These are phyloP conservation scores for Tupaia chinensis DNA, from an alignment of 2,113 vertebrate genomes.

Conservation along the genomic window DNA sequence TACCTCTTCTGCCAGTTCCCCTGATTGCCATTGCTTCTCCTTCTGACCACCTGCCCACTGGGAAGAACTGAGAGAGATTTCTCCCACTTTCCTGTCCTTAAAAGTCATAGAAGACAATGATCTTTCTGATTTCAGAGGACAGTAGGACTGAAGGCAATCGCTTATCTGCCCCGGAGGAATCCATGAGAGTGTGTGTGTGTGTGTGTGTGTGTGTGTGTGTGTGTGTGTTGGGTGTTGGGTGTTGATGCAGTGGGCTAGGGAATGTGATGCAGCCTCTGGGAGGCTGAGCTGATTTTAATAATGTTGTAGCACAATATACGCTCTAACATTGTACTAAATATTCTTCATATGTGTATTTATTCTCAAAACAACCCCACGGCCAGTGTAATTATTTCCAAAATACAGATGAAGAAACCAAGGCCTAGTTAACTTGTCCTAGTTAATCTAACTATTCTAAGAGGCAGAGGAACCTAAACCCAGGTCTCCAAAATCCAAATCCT, in stretches of 20 bases:
- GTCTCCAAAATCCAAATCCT: background rate
- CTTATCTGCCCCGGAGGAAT: background rate
- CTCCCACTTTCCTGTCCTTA: background rate
- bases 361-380: background rate
- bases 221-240: too few relatives aligned
- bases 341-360: background rate
- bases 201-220: too few relatives aligned
- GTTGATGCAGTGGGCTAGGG: too few relatives aligned
- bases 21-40: background rate
- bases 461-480: background rate
- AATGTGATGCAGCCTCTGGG: background rate
- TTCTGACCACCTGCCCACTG: background rate
- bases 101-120: background rate
- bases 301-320: background rate
- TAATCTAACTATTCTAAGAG: background rate
- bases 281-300: background rate
- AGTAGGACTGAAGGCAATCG: background rate
- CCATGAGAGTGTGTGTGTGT: background rate
- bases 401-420: background rate
- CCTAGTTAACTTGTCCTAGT: background rate
- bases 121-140: background rate
- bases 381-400: conserved; percentile 29
- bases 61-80: background rate
- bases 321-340: background rate
- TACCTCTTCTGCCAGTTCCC: background rate